Base-by-base conservation (phyloP, 1,140 invertebrate genomes). In the Monochamus saltuarius region DNA sequence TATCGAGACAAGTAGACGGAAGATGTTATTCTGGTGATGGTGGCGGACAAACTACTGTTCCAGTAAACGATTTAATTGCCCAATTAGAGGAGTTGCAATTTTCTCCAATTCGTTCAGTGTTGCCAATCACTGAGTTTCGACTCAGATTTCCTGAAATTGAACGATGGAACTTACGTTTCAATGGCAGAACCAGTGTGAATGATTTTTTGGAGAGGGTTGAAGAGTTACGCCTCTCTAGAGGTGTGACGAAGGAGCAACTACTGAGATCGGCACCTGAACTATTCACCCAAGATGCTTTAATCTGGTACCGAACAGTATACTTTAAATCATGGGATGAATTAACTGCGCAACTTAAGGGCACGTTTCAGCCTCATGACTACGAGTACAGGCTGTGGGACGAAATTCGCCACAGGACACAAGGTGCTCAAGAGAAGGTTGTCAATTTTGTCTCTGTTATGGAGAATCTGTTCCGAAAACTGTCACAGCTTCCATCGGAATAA, bases 241-340 rank as follows among this genome's bases (percentile, higher is more conserved):
- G 22, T 29, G 22, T 29, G 22, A 29, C 22, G 22, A 19, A 57
- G 14, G 39, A 51, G 13, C 17, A 51, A 49, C 47, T 65, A 6
- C 49, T 61, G 11, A 11, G 16, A n/a, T 57, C 58, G 13, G 63
- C 59, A 13, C 19, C 40, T 45, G 63, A 65, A 46, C 22, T 65
- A 9, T 57, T 62, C 29, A 14, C 49, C 11, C 11, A 53, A 17
- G 45, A 59, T 29, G 56, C 56, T 8, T 34, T 59, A 10, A n/a
- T 57, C 8, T 57, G 55, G 55, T 57, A 51, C 19, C 43, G 45
- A 57, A 42, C 49, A 72, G 22, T 2, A 29, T 13, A 19, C 16
- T 13, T 11, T 10, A 29, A 16, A n/a, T 3, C 29, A n/a, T 35
- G 29, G 50, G 56, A 59, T 43, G 56, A 59, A 10, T 40, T 59